Conservation (phyloP, 1,140 invertebrate genomes). For the Eufriesea mexicana region DNA sequence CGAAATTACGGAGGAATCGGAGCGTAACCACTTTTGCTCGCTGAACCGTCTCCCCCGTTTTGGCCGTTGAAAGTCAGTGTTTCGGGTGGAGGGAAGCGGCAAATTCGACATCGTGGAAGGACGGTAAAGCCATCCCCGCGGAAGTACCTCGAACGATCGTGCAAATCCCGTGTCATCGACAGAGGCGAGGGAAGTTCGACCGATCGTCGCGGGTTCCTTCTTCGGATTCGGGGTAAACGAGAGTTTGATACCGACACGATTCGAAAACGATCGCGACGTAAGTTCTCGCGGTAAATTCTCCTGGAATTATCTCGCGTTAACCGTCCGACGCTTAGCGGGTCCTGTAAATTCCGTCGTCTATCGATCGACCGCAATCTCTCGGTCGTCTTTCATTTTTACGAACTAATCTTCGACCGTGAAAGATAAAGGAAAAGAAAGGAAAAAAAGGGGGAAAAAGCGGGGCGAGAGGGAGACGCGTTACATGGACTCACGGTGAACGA, state of each 20-base stretch:
- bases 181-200: constrained; percentile 36
- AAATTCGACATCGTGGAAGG: constrained; percentile 58
- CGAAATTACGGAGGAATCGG: constrained; percentile 16
- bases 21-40: constrained; percentile 33
- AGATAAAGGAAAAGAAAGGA: not conserved
- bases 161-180: constrained; percentile 54
- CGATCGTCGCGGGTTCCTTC: constrained; percentile 37
- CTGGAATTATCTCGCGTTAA: not conserved
- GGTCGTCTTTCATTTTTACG: too few species aligned
- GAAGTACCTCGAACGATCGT: constrained; percentile 36
- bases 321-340: too few species aligned
- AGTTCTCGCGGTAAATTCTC: constrained; percentile 1
- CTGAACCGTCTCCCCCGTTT: constrained; percentile 32
- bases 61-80: constrained; percentile 65
- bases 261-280: constrained; percentile 50
- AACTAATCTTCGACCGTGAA: too few species aligned
- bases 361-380: too few species aligned
- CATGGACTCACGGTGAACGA: constrained; percentile 19
- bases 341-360: too few species aligned
- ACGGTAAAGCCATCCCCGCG: constrained; percentile 38
- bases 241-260: constrained; percentile 52
- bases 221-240: constrained; percentile 33
- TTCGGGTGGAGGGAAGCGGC: constrained; percentile 31
- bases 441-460: not conserved
- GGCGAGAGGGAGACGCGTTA: not conserved